Evolutionary conservation across 2,888 invertebrate species (phyloP).

Genomic region (Lamproptera curius): DNA sequence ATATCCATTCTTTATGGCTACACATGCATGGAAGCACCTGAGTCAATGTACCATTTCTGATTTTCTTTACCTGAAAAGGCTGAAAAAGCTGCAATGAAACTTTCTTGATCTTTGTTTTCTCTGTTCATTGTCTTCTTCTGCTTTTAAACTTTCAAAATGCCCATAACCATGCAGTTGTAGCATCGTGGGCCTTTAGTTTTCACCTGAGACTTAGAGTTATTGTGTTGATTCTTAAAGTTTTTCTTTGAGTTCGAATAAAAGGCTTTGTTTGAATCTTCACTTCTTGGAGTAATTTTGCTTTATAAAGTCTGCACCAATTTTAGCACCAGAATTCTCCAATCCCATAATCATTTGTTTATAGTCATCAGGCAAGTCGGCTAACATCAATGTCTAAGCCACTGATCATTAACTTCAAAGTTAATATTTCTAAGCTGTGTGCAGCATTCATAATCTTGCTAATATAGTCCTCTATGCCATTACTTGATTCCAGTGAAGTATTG

Average conservation of each 20-base stretch:
- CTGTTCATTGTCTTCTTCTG: neutral
- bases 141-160: neutral
- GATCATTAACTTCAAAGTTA: constrained; percentile 24
- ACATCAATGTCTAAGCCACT: too few relatives aligned
- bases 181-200: constrained; percentile 23
- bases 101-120: constrained; percentile 13
- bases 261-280: neutral
- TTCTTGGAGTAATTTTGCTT: constrained; percentile 3
- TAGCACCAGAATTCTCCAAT: constrained; percentile 16
- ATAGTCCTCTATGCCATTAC: constrained; percentile 21
- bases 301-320: neutral
- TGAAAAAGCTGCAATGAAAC: constrained; percentile 29
- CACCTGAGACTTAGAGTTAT: constrained; percentile 49
- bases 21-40: constrained; percentile 27
- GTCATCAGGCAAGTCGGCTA: too few relatives aligned
- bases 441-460: constrained; percentile 17
- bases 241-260: neutral
- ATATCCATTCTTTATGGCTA: constrained; percentile 16
- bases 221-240: neutral
- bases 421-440: constrained; percentile 13
- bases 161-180: constrained; percentile 16
- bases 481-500: constrained; percentile 20
- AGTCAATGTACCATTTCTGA: constrained; percentile 25
- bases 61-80: constrained; percentile 9
- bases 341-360: constrained; percentile 27